Evolutionary conservation across 53 echinoderm and acorn worm species (phyloP).

Genomic region (Zoroaster sp.): DNA sequence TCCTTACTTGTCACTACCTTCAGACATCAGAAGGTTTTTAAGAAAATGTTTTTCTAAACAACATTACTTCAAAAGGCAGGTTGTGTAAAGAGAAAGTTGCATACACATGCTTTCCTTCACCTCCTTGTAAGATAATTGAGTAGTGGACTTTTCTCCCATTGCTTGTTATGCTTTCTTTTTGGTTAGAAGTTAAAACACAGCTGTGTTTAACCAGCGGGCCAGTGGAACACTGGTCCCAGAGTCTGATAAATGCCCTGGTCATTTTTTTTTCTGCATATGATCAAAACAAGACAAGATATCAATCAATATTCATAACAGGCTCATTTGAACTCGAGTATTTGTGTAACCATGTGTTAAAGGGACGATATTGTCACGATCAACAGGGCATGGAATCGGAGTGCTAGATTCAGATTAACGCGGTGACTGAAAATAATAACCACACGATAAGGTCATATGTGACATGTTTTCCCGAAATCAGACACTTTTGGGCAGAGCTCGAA

Average conservation of each 20-base stretch:
- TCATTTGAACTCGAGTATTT: no score
- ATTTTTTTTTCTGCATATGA: not conserved
- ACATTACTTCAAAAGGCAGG: not conserved
- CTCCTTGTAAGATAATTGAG: not conserved
- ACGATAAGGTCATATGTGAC: no score
- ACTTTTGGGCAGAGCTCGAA: no score
- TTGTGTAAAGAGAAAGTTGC: not conserved
- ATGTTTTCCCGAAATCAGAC: no score
- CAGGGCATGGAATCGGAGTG: no score
- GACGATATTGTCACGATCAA: no score
- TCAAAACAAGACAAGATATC: not conserved
- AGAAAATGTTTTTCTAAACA: not conserved
- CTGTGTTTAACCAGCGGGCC: conserved; percentile 25
- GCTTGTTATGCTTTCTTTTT: not conserved
- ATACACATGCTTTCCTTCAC: not conserved
- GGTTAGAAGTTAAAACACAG: conserved; percentile 11
- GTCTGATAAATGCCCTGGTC: not conserved
- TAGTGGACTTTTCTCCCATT: not conserved
- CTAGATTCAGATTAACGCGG: no score
- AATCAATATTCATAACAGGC: conserved; percentile 13
- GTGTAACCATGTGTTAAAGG: no score
- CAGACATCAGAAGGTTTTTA: no score
- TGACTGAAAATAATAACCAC: no score
- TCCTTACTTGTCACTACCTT: no score
- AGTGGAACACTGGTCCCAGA: not conserved